Evolutionary conservation across 1,140 invertebrate species (phyloP).

Genomic region (Sitobion miscanthi): DNA sequence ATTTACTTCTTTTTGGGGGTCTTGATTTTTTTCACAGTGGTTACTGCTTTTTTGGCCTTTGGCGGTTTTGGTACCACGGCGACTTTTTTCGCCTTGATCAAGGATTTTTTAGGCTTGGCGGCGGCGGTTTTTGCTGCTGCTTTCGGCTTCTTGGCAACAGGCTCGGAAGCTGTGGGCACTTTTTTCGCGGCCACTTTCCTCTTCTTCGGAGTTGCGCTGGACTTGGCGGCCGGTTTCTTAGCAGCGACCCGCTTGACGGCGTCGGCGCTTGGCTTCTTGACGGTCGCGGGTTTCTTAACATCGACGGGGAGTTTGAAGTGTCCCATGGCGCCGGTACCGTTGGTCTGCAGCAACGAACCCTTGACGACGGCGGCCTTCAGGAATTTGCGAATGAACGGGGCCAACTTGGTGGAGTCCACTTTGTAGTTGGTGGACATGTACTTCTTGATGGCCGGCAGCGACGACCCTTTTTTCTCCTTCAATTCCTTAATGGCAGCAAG

Average conservation of each 20-base stretch:
- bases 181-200: not conserved
- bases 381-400: slow-evolving; percentile 64
- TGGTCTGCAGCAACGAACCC: slow-evolving; percentile 60
- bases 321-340: not conserved
- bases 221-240: too few species aligned
- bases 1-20: not conserved
- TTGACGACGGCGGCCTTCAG: slow-evolving; percentile 63
- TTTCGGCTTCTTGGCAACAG: not conserved
- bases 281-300: too few species aligned
- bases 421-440: slow-evolving; percentile 65
- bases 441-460: slow-evolving; percentile 68
- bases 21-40: not conserved
- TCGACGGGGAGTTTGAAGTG: not conserved
- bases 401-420: slow-evolving; percentile 64
- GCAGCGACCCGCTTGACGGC: too few species aligned
- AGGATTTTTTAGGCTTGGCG: not conserved
- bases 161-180: not conserved
- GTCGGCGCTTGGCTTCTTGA: not conserved
- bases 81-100: not conserved
- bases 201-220: not conserved
- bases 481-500: not conserved
- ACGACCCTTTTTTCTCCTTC: slow-evolving; percentile 57
- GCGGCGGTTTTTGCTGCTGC: too few species aligned
- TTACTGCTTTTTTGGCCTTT: not conserved
- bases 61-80: not conserved